Base-by-base conservation (phyloP, 2,888 invertebrate genomes). In the Theretra japonica region DNA sequence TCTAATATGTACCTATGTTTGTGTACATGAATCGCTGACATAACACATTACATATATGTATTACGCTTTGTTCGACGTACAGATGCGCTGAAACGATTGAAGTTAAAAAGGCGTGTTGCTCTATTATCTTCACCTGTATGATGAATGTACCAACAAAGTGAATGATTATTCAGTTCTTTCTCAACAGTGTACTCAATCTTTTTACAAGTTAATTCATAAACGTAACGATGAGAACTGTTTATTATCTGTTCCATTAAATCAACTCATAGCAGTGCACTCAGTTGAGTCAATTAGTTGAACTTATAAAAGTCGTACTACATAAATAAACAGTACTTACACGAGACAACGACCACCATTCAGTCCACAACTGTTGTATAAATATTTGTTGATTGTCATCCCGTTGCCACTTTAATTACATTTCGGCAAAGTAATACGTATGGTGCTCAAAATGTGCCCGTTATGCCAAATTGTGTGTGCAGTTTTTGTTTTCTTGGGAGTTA, bases 211-310 rank as follows among this genome's bases (percentile, higher is more conserved):
- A 17, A 65, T 41, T 23, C 65, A 48, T 65, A 65, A 65, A 65
- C 48, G 23, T 41, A 65, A 6, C 17, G 23, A 65, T 65, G 48
- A 23, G 65, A 41, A 48, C 23, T 65, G 65, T 48, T 65, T 65
- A 65, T 65, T 65, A 65, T 65, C 23, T 65, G 65, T 48, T 65
- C 65, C 65, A 65, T 65, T 65, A 65, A 65, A 65, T 65, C 65
- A 65, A 65, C 65, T 65, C 48, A 8, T 17, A 33, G 41, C 65
- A 25, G 41, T 65, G n/a, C 53, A 48, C 65, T 48, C 41, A 23
- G 48, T 48, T 17, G 23, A 48, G 41, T 65, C 65, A 65, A 65
- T 65, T 48, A 48, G 65, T 65, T 65, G 48, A 4, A 48, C 65
- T 65, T 48, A 48, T 65, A 65, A 65, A 62, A 65, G 65, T 65